phyloP scores from a whole-genome alignment of 2,888 invertebrate genomes.

The Beris chalybata region DNA sequence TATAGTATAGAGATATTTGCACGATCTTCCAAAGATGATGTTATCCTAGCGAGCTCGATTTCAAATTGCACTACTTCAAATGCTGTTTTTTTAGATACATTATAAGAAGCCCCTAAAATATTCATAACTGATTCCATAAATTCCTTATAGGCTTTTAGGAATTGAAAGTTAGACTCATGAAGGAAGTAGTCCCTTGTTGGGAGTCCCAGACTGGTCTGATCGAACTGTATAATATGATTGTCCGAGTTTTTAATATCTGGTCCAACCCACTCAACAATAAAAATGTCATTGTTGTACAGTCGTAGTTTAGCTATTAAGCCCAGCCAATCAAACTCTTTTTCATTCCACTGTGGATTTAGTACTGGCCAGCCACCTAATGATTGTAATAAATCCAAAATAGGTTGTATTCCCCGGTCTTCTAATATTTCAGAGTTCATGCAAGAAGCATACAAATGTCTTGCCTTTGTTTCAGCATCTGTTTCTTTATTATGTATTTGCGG shows the following conservation, averaged over 20 bases:
- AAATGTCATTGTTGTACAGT: conserved; percentile 81
- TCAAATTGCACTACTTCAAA: conserved; percentile 79
- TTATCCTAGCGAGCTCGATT: conserved; percentile 69
- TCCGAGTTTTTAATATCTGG: conserved; percentile 93
- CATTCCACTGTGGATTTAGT: conserved; percentile 66
- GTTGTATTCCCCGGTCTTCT: conserved; percentile 69
- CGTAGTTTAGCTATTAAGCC: conserved; percentile 73
- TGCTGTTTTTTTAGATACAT: conserved; percentile 66
- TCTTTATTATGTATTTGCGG: background rate
- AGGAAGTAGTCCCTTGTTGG: conserved; percentile 78
- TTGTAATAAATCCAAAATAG: conserved; percentile 68
- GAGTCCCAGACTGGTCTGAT: conserved; percentile 81
- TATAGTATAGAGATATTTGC: conserved; percentile 84
- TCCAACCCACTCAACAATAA: conserved; percentile 86
- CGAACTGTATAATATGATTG: conserved; percentile 85
- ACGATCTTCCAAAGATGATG: conserved; percentile 75
- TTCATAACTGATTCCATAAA: conserved; percentile 74
- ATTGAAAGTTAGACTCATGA: conserved; percentile 67
- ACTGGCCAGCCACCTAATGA: conserved; percentile 91
- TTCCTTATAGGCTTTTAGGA: conserved; percentile 75
- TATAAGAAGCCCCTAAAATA: conserved; percentile 71
- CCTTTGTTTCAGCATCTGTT: conserved; percentile 72
- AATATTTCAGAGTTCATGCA: conserved; percentile 82
- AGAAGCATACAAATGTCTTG: conserved; percentile 80
- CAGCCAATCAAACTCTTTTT: conserved; percentile 69